Percentiles rank a stretch among this genome's conserved stretches.
Conservation (phyloP, 2,888 invertebrate genomes). For the Limnephilus auricula region DNA sequence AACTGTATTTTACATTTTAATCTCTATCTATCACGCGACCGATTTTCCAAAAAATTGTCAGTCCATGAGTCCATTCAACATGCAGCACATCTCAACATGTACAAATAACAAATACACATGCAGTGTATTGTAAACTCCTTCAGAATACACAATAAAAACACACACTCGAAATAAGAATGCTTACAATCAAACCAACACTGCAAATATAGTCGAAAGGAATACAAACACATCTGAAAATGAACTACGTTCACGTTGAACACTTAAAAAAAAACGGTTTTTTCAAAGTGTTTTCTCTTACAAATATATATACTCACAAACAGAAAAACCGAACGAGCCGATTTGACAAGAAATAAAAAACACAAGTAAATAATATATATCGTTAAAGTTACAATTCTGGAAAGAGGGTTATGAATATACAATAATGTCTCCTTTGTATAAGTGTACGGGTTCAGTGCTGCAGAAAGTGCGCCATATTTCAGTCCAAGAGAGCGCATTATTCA, state of each 20-base stretch:
- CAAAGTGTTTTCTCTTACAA: too few species aligned
- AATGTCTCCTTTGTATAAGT: background rate
- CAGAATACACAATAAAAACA: background rate
- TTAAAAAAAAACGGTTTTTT: too few species aligned
- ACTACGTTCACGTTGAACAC: too few species aligned
- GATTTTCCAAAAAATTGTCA: background rate
- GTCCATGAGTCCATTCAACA: background rate
- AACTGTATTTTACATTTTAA: background rate
- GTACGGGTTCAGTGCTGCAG: constrained; percentile 10
- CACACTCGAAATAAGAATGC: background rate
- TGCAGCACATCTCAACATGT: background rate
- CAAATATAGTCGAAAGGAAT: background rate
- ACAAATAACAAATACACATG: background rate
- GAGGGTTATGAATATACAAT: background rate
- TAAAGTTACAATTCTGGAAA: background rate
- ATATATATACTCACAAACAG: background rate
- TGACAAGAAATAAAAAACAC: background rate
- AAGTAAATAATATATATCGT: background rate
- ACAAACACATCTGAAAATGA: background rate
- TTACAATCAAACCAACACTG: background rate
- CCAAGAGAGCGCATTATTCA: constrained; percentile 58
- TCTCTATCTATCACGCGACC: background rate
- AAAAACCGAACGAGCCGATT: background rate
- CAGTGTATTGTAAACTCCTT: background rate
- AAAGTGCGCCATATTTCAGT: constrained; percentile 33